Evolutionary conservation across 2,888 invertebrate species (phyloP).

Genomic region (Ypsolopha sequella): DNA sequence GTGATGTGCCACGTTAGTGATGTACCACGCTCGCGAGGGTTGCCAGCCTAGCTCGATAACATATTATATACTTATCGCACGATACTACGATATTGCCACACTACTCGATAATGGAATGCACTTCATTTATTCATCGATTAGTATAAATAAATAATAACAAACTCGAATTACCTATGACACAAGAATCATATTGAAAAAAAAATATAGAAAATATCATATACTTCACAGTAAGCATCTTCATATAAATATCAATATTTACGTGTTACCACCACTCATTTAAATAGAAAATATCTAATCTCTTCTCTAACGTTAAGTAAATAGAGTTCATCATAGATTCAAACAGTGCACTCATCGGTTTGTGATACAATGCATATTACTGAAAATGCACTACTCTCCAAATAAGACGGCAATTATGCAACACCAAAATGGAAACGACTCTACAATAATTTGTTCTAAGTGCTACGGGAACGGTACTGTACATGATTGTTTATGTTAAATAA

Average conservation of each 20-base stretch:
- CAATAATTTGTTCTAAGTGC: conserved; percentile 24
- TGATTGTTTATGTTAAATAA: conserved; percentile 17
- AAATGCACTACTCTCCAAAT: conserved; percentile 16
- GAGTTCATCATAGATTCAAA: conserved; percentile 55
- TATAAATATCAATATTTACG: conserved; percentile 57
- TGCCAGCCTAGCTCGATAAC: not conserved
- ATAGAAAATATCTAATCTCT: conserved; percentile 67
- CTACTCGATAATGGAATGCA: conserved; percentile 20
- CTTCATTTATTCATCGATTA: conserved; percentile 48
- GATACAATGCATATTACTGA: not conserved
- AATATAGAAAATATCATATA: conserved; percentile 59
- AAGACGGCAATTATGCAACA: not conserved
- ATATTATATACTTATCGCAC: not conserved
- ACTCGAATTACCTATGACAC: conserved; percentile 57
- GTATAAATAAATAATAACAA: conserved; percentile 64
- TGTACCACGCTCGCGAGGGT: not conserved
- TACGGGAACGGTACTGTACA: not conserved
- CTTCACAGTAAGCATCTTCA: conserved; percentile 55
- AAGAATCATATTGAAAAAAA: conserved; percentile 56
- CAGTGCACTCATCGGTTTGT: conserved; percentile 29
- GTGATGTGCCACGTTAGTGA: not conserved
- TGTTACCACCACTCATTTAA: conserved; percentile 63
- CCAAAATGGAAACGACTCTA: not conserved
- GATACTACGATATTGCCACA: conserved; percentile 4
- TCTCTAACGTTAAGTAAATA: conserved; percentile 60